A percentile compares a stretch with the other conserved stretches of the same genome.
These are phyloP conservation scores for Laupala kohalensis DNA, from an alignment of 1,140 invertebrate species.

Conservation along the genomic window DNA sequence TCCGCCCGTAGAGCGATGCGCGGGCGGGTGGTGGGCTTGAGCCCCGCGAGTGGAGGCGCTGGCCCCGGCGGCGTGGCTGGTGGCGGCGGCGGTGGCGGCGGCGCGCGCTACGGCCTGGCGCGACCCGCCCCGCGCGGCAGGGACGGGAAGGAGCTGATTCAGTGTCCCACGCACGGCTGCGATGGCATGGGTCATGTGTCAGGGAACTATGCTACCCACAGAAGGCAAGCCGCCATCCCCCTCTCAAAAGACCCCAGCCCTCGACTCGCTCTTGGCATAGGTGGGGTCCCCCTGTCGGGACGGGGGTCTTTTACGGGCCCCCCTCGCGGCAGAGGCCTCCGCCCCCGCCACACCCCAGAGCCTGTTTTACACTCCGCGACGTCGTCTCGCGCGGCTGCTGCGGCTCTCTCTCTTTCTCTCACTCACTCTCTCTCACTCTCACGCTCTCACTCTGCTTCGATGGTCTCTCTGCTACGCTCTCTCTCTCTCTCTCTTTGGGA, in stretches of 20 bases:
- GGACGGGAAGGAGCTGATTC: conserved; percentile 53
- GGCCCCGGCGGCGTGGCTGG: too few species aligned
- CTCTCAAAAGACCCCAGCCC: not conserved
- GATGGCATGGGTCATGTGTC: conserved; percentile 61
- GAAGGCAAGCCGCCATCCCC: conserved; percentile 35
- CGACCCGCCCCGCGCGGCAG: conserved; percentile 28
- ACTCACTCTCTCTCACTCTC: conserved; percentile 69
- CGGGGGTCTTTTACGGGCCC: conserved; percentile 58
- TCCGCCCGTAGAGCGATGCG: not conserved
- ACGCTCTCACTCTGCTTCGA: conserved; percentile 33
- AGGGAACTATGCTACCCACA: conserved; percentile 60
- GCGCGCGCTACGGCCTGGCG: conserved; percentile 2
- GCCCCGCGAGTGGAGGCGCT: not conserved
- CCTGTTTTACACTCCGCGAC: conserved; percentile 81
- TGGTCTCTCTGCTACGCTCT: not conserved
- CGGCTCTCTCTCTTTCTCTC: conserved; percentile 73
- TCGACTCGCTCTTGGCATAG: not conserved
- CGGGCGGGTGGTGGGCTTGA: not conserved
- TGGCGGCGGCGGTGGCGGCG: too few species aligned
- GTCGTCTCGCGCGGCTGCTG: conserved; percentile 79
- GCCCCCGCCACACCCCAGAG: conserved; percentile 63
- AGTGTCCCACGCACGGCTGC: conserved; percentile 59
- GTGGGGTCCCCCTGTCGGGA: not conserved
- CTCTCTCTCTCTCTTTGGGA: not conserved
- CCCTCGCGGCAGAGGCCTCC: conserved; percentile 57